Conservation (phyloP, 2,113 vertebrate genomes). For the Siniperca chuatsi region DNA sequence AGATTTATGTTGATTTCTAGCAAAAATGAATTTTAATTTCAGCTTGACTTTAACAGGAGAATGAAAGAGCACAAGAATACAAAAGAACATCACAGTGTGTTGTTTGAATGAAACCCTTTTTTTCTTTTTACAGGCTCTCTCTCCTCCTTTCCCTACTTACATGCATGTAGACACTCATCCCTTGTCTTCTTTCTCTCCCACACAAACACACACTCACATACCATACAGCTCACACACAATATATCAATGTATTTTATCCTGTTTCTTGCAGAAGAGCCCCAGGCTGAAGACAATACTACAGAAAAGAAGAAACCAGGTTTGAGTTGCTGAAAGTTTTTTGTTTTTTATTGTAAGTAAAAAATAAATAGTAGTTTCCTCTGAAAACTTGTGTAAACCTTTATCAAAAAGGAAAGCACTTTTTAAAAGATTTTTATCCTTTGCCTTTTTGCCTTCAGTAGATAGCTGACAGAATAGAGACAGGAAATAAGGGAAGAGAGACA, state of each 20-base stretch:
- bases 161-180: slow-evolving; percentile 29
- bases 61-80: neutral
- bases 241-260: neutral
- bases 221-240: too few relatives aligned
- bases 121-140: neutral
- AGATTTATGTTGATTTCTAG: neutral
- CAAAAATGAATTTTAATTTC: neutral
- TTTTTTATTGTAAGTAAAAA: too few relatives aligned
- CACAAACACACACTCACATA: neutral
- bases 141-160: neutral
- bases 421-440: too few relatives aligned
- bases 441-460: too few relatives aligned
- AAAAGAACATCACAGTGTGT: neutral
- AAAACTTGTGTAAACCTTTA: neutral
- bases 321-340: neutral
- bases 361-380: too few relatives aligned
- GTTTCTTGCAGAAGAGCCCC: slow-evolving; percentile 65
- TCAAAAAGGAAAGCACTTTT: neutral
- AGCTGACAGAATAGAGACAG: too few relatives aligned
- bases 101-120: neutral
- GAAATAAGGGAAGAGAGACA: too few relatives aligned
- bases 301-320: slow-evolving; percentile 81
- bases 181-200: neutral
- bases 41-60: neutral
- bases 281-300: slow-evolving; percentile 65